These are phyloP conservation scores for Actinernus sp. DNA, from an alignment of 92 coral and sea anemone species.

Conservation along the genomic window DNA sequence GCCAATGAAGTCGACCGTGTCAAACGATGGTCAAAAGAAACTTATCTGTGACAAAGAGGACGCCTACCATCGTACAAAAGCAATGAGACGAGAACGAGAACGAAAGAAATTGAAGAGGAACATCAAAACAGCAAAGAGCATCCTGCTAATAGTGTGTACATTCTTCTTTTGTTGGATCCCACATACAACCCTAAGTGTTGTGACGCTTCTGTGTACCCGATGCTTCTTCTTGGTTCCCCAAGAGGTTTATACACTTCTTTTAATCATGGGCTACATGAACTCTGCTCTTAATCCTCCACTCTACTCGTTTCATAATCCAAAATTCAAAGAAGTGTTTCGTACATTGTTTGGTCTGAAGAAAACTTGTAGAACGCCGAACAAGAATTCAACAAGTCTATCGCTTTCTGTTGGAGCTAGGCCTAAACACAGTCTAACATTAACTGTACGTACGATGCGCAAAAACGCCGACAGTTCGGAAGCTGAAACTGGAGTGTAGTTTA, in stretches of 20 bases:
- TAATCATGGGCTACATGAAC: constrained; percentile 85
- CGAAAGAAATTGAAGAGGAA: constrained; percentile 66
- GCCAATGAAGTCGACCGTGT: neutral
- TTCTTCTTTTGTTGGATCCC: constrained; percentile 90
- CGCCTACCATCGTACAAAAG: constrained; percentile 5
- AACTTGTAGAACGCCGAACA: neutral
- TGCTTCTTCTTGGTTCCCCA: constrained; percentile 40
- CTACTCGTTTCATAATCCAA: constrained; percentile 88
- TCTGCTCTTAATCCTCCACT: constrained; percentile 89
- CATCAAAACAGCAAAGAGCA: constrained; percentile 78
- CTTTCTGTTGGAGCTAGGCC: too few relatives aligned
- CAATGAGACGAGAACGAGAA: constrained; percentile 16
- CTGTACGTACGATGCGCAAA: too few relatives aligned
- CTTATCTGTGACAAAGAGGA: neutral
- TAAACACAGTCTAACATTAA: too few relatives aligned
- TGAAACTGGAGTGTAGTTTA: too few relatives aligned
- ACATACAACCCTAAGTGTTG: constrained; percentile 66
- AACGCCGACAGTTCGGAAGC: too few relatives aligned
- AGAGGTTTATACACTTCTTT: constrained; percentile 22
- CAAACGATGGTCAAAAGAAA: constrained; percentile 8
- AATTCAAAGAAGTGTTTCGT: constrained; percentile 72
- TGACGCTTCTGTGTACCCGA: constrained; percentile 39
- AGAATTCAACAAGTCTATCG: constrained; percentile 8
- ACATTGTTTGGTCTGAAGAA: constrained; percentile 39
- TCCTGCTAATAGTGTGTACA: constrained; percentile 70